phyloP scores from a whole-genome alignment of 2,797 vertebrate genomes.

The Muscicapa striata region DNA sequence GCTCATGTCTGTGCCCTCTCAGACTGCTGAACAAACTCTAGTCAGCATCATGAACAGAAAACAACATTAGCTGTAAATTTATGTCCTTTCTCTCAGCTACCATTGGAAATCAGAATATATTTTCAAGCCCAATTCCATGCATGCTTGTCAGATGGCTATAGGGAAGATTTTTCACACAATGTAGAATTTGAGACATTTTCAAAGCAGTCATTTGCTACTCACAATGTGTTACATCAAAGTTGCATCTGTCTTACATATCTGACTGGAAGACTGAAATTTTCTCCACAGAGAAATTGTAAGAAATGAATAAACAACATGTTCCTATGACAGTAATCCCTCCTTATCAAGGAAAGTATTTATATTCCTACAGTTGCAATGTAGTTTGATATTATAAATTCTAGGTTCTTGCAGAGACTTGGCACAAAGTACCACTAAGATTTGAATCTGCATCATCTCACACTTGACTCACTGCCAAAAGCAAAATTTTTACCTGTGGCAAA shows the following conservation, averaged over 20 bases:
- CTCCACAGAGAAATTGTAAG: background rate
- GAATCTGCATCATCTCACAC: background rate
- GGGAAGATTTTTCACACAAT: background rate
- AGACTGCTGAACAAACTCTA: background rate
- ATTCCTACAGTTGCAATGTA: background rate
- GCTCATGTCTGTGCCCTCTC: background rate
- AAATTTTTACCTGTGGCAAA: background rate
- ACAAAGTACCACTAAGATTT: background rate
- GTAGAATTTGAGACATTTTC: background rate
- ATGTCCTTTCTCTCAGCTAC: background rate
- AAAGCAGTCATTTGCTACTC: constrained; percentile 9
- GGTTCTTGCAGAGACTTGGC: background rate
- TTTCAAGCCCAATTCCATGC: background rate
- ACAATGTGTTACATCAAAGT: background rate
- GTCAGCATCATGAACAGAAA: background rate
- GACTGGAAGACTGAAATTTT: background rate
- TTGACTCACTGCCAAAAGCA: background rate
- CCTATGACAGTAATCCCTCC: background rate
- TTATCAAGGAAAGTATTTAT: background rate
- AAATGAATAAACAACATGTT: background rate
- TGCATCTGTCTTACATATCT: background rate
- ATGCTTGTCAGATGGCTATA: background rate
- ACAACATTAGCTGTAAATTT: background rate
- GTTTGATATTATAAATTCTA: background rate
- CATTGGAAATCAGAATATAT: background rate